A percentile compares a stretch with the other conserved stretches of the same genome.
phyloP scores from a whole-genome alignment of 2,113 vertebrate species.

The cat (Felis catus) region F.catus_Fca126_mat1.0 CM031414.1:13876001-13876500 shows the following conservation, averaged over 20 bases:
- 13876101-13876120: constrained; percentile 83
- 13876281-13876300: constrained; percentile 80
- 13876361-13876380: constrained; percentile 52
- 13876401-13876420: constrained; percentile 51
- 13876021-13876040: constrained; percentile 73
- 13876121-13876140: constrained; percentile 82
- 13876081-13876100: constrained; percentile 81
- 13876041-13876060: constrained; percentile 73
- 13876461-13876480: constrained; percentile 75
- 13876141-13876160: constrained; percentile 82
- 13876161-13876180: constrained; percentile 77
- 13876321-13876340: constrained; percentile 51
- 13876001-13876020: constrained; percentile 79
- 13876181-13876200: constrained; percentile 75
- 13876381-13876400: constrained; percentile 70
- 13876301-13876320: constrained; percentile 7
- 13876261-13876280: constrained; percentile 80
- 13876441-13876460: constrained; percentile 69
- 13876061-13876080: constrained; percentile 81
- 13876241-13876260: constrained; percentile 69
- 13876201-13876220: constrained; percentile 84
- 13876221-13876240: constrained; percentile 77
- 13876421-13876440: constrained; percentile 63
- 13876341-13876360: constrained; percentile 72
- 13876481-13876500: constrained; percentile 68